These are phyloP conservation scores for Eptesicus fuscus DNA, from an alignment of 2,113 vertebrate species.

Conservation along the genomic window DNA sequence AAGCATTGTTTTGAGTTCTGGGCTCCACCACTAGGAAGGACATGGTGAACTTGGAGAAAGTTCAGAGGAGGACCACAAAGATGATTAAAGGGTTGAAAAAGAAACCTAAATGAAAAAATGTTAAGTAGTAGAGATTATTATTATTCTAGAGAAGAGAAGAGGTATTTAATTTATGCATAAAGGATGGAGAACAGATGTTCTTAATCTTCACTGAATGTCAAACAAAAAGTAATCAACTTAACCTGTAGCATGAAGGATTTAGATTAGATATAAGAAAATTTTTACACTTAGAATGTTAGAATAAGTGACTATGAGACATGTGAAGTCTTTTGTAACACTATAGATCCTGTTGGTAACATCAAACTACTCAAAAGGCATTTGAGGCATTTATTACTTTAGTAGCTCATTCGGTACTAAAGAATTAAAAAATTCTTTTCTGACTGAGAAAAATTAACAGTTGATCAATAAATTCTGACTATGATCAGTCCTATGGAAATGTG, in stretches of 20 bases:
- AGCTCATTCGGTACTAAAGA: background rate
- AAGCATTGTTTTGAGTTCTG: slow-evolving; percentile 53
- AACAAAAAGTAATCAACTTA: slow-evolving; percentile 48
- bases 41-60: slow-evolving; percentile 61
- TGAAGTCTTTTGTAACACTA: background rate
- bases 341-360: background rate
- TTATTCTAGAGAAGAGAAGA: slow-evolving; percentile 56
- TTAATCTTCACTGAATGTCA: slow-evolving; percentile 41
- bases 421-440: background rate
- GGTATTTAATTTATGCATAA: slow-evolving; percentile 47
- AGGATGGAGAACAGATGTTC: slow-evolving; percentile 55
- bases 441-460: background rate
- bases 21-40: slow-evolving; percentile 43
- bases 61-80: slow-evolving; percentile 62
- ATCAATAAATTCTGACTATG: background rate
- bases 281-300: slow-evolving; percentile 6
- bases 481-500: background rate
- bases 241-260: background rate
- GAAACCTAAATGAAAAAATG: slow-evolving; percentile 53
- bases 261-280: slow-evolving; percentile 8
- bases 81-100: slow-evolving; percentile 69
- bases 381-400: background rate
- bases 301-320: background rate
- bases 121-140: slow-evolving; percentile 60
- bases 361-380: background rate